These are phyloP conservation scores for Stichodactyla mertensii DNA, from an alignment of 64 coral and sea anemone species.

Conservation along the genomic window DNA sequence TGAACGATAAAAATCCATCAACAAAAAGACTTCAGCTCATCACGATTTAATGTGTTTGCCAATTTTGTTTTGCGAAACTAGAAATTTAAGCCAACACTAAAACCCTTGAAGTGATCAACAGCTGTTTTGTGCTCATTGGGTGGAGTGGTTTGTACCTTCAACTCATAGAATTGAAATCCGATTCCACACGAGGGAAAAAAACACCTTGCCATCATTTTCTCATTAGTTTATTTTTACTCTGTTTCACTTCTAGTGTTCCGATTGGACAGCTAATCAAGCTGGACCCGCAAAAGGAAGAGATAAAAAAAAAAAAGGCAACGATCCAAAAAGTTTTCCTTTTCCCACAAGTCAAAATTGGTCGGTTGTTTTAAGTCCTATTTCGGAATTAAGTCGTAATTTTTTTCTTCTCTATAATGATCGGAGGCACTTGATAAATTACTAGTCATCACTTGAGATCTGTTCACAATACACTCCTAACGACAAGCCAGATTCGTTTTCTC, in stretches of 20 bases:
- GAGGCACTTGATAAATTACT: slow-evolving; percentile 22
- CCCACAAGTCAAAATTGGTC: not conserved
- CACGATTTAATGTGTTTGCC: slow-evolving; percentile 16
- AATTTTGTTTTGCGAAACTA: slow-evolving; percentile 10
- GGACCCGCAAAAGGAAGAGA: not conserved
- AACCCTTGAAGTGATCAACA: not conserved
- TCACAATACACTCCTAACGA: slow-evolving; percentile 21
- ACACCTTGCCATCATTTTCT: not conserved
- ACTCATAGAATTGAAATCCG: not conserved
- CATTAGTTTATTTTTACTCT: slow-evolving; percentile 4
- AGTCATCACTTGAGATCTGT: slow-evolving; percentile 27
- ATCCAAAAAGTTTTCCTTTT: not conserved
- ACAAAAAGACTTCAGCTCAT: slow-evolving; percentile 11
- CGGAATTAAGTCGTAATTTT: not conserved
- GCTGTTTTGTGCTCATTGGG: slow-evolving; percentile 1
- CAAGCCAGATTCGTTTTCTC: slow-evolving; percentile 1
- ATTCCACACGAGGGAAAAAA: not conserved
- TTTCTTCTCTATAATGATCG: slow-evolving; percentile 10
- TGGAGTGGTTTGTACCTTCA: not conserved
- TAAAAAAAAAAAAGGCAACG: not conserved
- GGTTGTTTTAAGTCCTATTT: not conserved
- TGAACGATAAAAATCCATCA: slow-evolving; percentile 15
- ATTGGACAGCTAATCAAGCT: slow-evolving; percentile 1
- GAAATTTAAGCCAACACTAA: slow-evolving; percentile 15
- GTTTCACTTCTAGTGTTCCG: not conserved